These are phyloP conservation scores for Corapipo altera DNA, from an alignment of 2,113 vertebrate genomes.

Conservation along the genomic window DNA sequence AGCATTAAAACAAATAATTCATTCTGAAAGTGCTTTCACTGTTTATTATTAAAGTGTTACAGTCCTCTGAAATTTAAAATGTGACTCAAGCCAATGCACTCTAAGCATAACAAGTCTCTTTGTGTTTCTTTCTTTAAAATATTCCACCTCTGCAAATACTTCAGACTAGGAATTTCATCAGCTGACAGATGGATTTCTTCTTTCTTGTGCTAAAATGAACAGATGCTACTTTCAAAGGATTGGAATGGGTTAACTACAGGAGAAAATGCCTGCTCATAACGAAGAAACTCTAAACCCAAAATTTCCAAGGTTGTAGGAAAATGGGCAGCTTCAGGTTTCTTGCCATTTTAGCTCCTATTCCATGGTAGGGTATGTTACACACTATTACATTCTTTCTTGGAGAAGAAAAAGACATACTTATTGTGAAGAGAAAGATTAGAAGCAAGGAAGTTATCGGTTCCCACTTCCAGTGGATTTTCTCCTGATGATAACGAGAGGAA, in stretches of 20 bases:
- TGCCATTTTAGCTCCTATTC: background rate
- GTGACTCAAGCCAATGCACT: background rate
- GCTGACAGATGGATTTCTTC: background rate
- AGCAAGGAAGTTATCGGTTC: background rate
- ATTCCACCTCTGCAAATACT: background rate
- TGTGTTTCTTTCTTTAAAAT: background rate
- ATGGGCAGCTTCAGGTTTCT: background rate
- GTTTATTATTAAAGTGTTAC: background rate
- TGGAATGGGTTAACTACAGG: background rate
- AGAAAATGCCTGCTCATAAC: background rate
- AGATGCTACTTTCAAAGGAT: background rate
- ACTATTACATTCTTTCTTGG: background rate
- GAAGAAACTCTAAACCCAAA: background rate
- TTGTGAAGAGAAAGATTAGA: background rate
- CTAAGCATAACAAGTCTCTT: background rate
- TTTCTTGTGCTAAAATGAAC: background rate
- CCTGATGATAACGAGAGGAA: background rate
- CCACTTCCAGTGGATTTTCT: background rate
- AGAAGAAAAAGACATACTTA: background rate
- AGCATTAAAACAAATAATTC: conserved; percentile 29
- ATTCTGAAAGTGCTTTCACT: background rate
- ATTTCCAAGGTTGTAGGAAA: background rate
- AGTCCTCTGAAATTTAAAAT: background rate
- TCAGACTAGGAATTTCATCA: background rate
- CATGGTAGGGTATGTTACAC: background rate